phyloP scores from a whole-genome alignment of 2,113 vertebrate genomes.

The Macheiramphus alcinus region DNA sequence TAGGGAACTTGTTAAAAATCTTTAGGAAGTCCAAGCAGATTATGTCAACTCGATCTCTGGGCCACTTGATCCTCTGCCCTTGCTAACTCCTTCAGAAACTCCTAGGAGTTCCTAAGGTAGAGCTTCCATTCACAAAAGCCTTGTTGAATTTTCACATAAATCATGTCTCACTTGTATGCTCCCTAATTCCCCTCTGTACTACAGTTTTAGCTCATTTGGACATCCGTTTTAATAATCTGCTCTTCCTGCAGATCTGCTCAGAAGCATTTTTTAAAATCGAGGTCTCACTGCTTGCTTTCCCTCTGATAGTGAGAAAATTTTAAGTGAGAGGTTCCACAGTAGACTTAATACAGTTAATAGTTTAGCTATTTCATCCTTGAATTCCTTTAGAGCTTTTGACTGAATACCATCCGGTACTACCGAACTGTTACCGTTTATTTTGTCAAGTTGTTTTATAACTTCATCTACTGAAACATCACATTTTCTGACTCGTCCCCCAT shows the following conservation, averaged over 20 bases:
- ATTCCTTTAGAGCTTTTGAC: background rate
- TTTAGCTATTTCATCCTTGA: constrained; percentile 30
- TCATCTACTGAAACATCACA: background rate
- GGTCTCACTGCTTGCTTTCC: background rate
- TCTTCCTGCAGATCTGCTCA: background rate
- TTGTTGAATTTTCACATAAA: background rate
- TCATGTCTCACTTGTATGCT: background rate
- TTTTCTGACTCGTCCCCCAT: background rate
- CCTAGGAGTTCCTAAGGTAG: background rate
- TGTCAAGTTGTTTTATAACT: background rate
- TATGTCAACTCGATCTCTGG: background rate
- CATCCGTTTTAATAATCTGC: background rate
- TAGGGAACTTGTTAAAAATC: background rate
- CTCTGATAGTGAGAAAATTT: background rate
- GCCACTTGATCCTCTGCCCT: background rate
- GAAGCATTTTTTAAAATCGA: background rate
- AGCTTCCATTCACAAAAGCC: background rate
- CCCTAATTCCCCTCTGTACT: background rate
- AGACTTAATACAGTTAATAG: constrained; percentile 24
- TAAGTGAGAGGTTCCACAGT: background rate
- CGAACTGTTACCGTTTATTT: background rate
- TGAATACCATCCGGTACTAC: background rate
- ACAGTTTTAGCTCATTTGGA: background rate
- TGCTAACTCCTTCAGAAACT: background rate
- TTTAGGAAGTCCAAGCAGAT: background rate